Conservation (phyloP, 2,888 invertebrate species). For the Polyommatus icarus region DNA sequence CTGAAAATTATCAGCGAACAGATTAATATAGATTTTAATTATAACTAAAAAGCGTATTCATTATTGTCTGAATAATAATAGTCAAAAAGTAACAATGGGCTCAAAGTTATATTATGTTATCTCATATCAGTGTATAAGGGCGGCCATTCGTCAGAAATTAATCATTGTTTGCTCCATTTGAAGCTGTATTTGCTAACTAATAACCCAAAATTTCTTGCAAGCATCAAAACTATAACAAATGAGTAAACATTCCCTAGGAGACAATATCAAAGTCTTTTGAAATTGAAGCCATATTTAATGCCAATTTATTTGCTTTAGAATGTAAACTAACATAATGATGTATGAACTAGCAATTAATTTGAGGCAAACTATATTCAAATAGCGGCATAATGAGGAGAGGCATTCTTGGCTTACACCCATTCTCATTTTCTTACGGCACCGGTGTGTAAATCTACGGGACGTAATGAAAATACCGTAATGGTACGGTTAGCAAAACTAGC, state of each 20-base stretch:
- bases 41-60: too few species aligned
- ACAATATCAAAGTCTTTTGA: neutral
- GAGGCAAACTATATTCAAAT: slow-evolving; percentile 6
- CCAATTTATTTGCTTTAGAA: neutral
- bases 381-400: slow-evolving; percentile 46
- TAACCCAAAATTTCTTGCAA: neutral
- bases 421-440: slow-evolving; percentile 64
- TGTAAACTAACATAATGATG: neutral
- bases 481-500: neutral
- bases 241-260: neutral
- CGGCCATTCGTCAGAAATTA: too few species aligned
- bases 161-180: too few species aligned
- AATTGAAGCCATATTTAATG: neutral
- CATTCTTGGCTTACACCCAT: slow-evolving; percentile 54
- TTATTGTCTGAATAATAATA: too few species aligned
- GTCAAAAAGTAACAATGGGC: too few species aligned
- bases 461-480: slow-evolving; percentile 59
- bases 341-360: slow-evolving; percentile 10
- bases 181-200: too few species aligned
- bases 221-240: neutral
- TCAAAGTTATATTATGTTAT: neutral
- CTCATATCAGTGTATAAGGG: neutral
- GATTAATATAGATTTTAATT: too few species aligned
- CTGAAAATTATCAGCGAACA: neutral
- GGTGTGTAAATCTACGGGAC: slow-evolving; percentile 55